Evolutionary conservation across 2,888 invertebrate species (phyloP), one percentile per base, ranked within the genome.

Genomic region (Cosmia pyralina): DNA sequence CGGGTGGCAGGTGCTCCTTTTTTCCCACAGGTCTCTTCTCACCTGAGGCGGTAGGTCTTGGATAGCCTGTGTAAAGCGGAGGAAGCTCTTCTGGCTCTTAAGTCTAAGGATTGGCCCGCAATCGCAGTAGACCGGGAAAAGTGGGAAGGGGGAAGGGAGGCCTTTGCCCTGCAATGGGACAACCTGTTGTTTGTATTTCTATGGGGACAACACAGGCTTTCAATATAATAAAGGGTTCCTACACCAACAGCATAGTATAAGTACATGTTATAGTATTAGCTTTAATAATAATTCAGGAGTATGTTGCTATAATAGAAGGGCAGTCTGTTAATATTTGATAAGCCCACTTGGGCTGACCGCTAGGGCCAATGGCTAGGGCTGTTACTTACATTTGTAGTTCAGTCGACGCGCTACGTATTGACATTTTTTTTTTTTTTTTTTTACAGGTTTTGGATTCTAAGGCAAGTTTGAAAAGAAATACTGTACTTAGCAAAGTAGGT

Each of bases 271-370:
- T n/a, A n/a, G 15, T 15, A 38, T n/a, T 38, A 17, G 15, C 60
- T 60, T 41, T 22, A 8, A 46, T 28, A 59, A 53, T 46, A 72
- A 72, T 71, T 60, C 59, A 73, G 22, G n/a, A 60, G 52, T 73
- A 38, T 48, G 44, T 57, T 28, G 52, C 22, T 72, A 28, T 46
- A 28, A 46, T 28, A 28, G 46, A 38, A 53, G 44, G 44, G 3
- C 22, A 7, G 22, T 15, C 38, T 46, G 38, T 46, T 41, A 46
- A 72, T 72, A 72, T 72, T 73, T 74, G 60, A 72, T 46, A 4
- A 34, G 15, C n/a, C 15, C 38, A 53, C 22, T 34, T 15, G 38
- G 44, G 19, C 44, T 46, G 38, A 53, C 73, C 53, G 13, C 44
- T 50, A 72, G 72, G 44, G 22, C 17, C n/a, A n/a, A n/a, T n/a